These are phyloP conservation scores for Atopsyche davidsoni DNA, from an alignment of 1,140 invertebrate genomes.

Conservation along the genomic window DNA sequence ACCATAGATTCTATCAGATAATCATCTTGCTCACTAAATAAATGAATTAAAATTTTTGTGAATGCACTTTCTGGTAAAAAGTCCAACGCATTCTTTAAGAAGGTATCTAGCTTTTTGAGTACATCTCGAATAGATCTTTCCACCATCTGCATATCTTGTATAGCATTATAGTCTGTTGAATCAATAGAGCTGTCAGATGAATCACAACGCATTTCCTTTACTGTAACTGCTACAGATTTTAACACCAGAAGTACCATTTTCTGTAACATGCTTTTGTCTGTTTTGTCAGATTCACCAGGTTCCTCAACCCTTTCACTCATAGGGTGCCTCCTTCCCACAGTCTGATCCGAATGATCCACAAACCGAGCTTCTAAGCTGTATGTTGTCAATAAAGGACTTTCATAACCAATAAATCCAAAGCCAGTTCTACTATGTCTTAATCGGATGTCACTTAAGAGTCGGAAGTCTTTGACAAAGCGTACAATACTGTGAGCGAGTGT, in stretches of 20 bases:
- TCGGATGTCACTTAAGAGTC: slow-evolving; percentile 61
- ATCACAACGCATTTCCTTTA: slow-evolving; percentile 81
- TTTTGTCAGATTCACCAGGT: slow-evolving; percentile 52
- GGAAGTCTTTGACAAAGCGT: slow-evolving; percentile 76
- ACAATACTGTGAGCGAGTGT: slow-evolving; percentile 77
- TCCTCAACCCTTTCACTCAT: slow-evolving; percentile 36
- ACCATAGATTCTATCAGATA: slow-evolving; percentile 89
- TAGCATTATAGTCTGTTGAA: slow-evolving; percentile 76
- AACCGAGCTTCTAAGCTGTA: slow-evolving; percentile 13
- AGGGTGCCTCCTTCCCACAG: slow-evolving; percentile 32
- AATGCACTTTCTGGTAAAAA: slow-evolving; percentile 83
- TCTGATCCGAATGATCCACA: slow-evolving; percentile 31
- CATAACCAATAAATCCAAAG: slow-evolving; percentile 50
- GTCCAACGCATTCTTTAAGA: slow-evolving; percentile 72
- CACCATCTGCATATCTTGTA: slow-evolving; percentile 82
- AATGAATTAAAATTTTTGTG: slow-evolving; percentile 79
- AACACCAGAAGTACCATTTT: slow-evolving; percentile 78
- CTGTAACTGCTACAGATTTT: slow-evolving; percentile 83
- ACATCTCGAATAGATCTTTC: slow-evolving; percentile 80
- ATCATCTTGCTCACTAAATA: slow-evolving; percentile 87
- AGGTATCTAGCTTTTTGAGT: slow-evolving; percentile 70
- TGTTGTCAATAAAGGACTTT: slow-evolving; percentile 34
- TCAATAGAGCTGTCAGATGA: slow-evolving; percentile 75
- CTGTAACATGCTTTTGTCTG: slow-evolving; percentile 69
- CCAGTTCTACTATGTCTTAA: slow-evolving; percentile 46